phyloP scores from a whole-genome alignment of 1,140 invertebrate species.

The Battus philenor region DNA sequence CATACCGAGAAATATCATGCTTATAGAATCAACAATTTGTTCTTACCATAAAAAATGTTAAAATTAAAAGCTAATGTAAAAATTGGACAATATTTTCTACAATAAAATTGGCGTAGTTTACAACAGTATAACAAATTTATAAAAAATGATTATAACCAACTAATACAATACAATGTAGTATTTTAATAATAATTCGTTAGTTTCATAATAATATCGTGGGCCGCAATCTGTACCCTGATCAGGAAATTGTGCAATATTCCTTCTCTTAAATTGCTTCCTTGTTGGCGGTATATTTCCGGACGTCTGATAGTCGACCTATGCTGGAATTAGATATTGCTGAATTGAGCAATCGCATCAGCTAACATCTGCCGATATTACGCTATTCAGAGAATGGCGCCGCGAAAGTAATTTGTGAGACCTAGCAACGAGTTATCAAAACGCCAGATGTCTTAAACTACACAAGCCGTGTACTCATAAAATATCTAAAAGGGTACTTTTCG shows the following conservation, averaged over 20 bases:
- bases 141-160: not conserved
- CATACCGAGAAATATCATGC: too few relatives aligned
- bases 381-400: too few relatives aligned
- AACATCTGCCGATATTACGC: too few relatives aligned
- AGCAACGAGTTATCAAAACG: too few relatives aligned
- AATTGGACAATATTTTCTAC: not conserved
- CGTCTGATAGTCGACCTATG: slow-evolving; percentile 29
- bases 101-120: not conserved
- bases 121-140: not conserved
- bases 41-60: too few relatives aligned
- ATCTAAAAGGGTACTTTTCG: too few relatives aligned
- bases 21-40: too few relatives aligned
- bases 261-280: slow-evolving; percentile 47
- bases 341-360: slow-evolving; percentile 14
- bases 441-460: too few relatives aligned
- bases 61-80: too few relatives aligned
- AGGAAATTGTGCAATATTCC: slow-evolving; percentile 53
- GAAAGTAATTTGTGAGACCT: too few relatives aligned
- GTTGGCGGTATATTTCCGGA: slow-evolving; percentile 32
- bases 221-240: slow-evolving; percentile 12
- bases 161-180: not conserved
- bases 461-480: too few relatives aligned
- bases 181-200: not conserved
- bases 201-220: not conserved
- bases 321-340: slow-evolving; percentile 19